Percentiles rank a stretch among this genome's conserved stretches.
Conservation (phyloP, 2,888 invertebrate species). For the Agrilus cyanescens region DNA sequence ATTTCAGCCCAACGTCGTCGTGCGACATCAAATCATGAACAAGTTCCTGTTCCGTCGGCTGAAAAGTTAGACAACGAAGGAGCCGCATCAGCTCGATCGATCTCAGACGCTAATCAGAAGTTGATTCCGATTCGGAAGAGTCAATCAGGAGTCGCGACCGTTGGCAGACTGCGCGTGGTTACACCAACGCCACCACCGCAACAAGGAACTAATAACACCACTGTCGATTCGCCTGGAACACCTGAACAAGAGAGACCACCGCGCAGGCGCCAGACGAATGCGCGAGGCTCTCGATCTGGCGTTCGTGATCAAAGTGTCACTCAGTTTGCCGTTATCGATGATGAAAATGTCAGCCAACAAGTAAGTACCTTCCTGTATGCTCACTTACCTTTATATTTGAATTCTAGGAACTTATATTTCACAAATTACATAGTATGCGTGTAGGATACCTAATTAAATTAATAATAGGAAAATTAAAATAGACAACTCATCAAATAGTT, state of each 20-base stretch:
- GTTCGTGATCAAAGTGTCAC: slow-evolving; percentile 73
- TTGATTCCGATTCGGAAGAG: slow-evolving; percentile 33
- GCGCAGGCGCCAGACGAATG: slow-evolving; percentile 30
- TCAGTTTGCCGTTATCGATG: slow-evolving; percentile 86
- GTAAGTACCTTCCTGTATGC: slow-evolving; percentile 15
- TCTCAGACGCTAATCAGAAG: slow-evolving; percentile 30
- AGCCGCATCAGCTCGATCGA: slow-evolving; percentile 43
- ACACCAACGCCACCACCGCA: slow-evolving; percentile 32
- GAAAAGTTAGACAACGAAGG: slow-evolving; percentile 55
- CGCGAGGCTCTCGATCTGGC: slow-evolving; percentile 35
- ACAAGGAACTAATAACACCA: slow-evolving; percentile 24
- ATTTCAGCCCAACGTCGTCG: slow-evolving; percentile 29
- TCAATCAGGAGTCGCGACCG: slow-evolving; percentile 50
- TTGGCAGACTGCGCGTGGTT: slow-evolving; percentile 61
- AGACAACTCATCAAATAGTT: too few species aligned
- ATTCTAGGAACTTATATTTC: too few species aligned
- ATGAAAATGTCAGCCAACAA: slow-evolving; percentile 87
- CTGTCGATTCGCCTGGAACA: slow-evolving; percentile 28
- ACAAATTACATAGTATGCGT: too few species aligned
- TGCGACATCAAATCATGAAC: slow-evolving; percentile 33
- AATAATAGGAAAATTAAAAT: too few species aligned
- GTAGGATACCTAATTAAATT: too few species aligned
- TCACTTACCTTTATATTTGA: not conserved
- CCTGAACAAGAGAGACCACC: slow-evolving; percentile 33
- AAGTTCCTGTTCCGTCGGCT: slow-evolving; percentile 20